Evolutionary conservation across 2,888 invertebrate species (phyloP).

Genomic region (Dusona sp.): DNA sequence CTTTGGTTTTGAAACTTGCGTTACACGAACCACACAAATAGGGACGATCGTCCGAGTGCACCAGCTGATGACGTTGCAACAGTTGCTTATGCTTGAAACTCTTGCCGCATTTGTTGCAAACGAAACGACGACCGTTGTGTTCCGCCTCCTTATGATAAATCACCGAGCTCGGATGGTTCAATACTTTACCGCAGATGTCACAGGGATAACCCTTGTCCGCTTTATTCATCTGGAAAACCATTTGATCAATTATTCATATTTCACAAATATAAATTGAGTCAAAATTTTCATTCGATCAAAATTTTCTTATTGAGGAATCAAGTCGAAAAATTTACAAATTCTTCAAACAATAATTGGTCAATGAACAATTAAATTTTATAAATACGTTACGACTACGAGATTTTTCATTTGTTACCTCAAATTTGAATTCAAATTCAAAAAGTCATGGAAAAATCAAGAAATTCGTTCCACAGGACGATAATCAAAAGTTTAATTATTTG

Average conservation of each 20-base stretch:
- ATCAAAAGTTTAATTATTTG: too few relatives aligned
- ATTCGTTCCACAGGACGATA: too few relatives aligned
- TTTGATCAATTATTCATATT: not conserved
- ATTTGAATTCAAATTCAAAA: not conserved
- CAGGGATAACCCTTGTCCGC: constrained; percentile 87
- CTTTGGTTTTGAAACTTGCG: constrained; percentile 90
- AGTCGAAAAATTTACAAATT: too few relatives aligned
- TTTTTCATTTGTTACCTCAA: too few relatives aligned
- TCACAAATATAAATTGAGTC: not conserved
- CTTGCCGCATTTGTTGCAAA: constrained; percentile 91
- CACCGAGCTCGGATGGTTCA: constrained; percentile 91
- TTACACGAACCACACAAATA: constrained; percentile 87
- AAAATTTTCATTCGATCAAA: not conserved
- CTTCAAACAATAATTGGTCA: too few relatives aligned
- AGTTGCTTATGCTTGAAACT: constrained; percentile 91
- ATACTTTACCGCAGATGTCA: constrained; percentile 89
- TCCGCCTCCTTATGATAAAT: constrained; percentile 91
- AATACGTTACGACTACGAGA: too few relatives aligned
- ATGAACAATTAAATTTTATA: too few relatives aligned
- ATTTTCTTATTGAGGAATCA: not conserved
- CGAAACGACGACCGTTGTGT: constrained; percentile 89
- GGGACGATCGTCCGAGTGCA: constrained; percentile 90
- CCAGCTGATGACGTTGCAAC: constrained; percentile 91
- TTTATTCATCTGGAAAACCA: constrained; percentile 80
- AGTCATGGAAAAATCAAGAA: too few relatives aligned